Percentiles rank a stretch among this genome's conserved stretches.
These are phyloP conservation scores for Drosophila longiperda DNA, from an alignment of 2,888 invertebrate genomes.

Conservation along the genomic window DNA sequence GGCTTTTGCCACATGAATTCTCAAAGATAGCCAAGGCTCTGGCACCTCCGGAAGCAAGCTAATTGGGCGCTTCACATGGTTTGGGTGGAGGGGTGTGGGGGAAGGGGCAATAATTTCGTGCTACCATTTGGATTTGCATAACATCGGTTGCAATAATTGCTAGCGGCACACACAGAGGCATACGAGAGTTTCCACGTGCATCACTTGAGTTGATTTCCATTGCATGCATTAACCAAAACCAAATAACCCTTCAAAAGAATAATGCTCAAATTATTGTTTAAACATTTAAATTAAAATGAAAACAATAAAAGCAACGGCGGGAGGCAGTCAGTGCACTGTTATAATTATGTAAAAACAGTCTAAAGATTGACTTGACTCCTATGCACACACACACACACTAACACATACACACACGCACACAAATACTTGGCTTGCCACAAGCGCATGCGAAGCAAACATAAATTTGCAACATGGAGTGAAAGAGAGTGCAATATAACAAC, in stretches of 20 bases:
- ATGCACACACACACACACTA: conserved; percentile 33
- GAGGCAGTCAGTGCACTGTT: conserved; percentile 66
- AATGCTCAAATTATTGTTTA: conserved; percentile 80
- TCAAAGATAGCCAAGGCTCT: conserved; percentile 34
- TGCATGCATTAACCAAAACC: conserved; percentile 79
- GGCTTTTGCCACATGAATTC: conserved; percentile 68
- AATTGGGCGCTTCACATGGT: conserved; percentile 61
- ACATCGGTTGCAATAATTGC: conserved; percentile 54
- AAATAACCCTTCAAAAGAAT: conserved; percentile 70
- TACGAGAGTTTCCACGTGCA: conserved; percentile 23
- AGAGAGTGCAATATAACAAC: conserved; percentile 60
- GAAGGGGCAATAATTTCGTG: conserved; percentile 31
- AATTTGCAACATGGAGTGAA: conserved; percentile 53
- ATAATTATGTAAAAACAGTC: conserved; percentile 80
- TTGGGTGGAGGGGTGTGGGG: no score
- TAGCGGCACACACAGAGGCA: conserved; percentile 16
- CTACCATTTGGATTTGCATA: conserved; percentile 65
- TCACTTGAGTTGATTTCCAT: conserved; percentile 48
- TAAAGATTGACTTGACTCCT: conserved; percentile 80
- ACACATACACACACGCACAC: conserved; percentile 22
- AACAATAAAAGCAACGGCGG: conserved; percentile 59
- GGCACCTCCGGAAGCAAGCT: conserved; percentile 56
- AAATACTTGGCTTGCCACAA: conserved; percentile 27
- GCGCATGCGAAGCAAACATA: conserved; percentile 76
- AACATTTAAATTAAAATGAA: conserved; percentile 78